phyloP scores from a whole-genome alignment of 2,797 vertebrate genomes.

The Dallia pectoralis region DNA sequence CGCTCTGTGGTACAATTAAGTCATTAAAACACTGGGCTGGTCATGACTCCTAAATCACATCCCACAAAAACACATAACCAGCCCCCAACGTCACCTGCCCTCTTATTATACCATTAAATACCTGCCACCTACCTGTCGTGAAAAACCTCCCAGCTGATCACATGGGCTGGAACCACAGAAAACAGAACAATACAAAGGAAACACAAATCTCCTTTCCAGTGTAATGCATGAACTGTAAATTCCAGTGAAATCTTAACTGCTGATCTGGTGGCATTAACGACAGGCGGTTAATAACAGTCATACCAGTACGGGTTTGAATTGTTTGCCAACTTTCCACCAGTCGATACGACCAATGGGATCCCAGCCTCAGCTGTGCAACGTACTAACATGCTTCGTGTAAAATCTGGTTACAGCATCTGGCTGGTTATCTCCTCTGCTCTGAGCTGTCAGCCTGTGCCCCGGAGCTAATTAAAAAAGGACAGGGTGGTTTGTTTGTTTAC shows the following conservation, averaged over 20 bases:
- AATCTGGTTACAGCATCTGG: slow-evolving; percentile 67
- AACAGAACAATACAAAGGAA: slow-evolving; percentile 11
- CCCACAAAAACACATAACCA: slow-evolving; percentile 23
- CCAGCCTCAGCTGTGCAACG: slow-evolving; percentile 58
- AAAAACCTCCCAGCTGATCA: slow-evolving; percentile 40
- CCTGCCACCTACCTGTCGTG: slow-evolving; percentile 38
- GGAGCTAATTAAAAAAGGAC: slow-evolving; percentile 75
- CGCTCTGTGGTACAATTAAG: slow-evolving; percentile 42
- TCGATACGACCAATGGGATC: slow-evolving; percentile 52
- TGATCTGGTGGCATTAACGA: slow-evolving; percentile 28
- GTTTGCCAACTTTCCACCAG: slow-evolving; percentile 48
- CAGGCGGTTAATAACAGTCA: slow-evolving; percentile 34
- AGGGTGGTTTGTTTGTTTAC: slow-evolving; percentile 69
- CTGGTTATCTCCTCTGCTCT: slow-evolving; percentile 59
- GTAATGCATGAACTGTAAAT: slow-evolving; percentile 10
- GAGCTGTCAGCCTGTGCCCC: slow-evolving; percentile 75
- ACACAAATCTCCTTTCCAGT: background rate
- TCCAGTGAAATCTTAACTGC: slow-evolving; percentile 23
- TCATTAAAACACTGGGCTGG: slow-evolving; percentile 37
- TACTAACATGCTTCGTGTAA: slow-evolving; percentile 77
- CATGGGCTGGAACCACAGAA: slow-evolving; percentile 17
- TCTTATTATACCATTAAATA: slow-evolving; percentile 35
- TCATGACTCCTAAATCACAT: slow-evolving; percentile 42
- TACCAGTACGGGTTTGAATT: slow-evolving; percentile 19
- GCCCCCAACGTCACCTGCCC: slow-evolving; percentile 18